A percentile compares a stretch with the other conserved stretches of the same genome.
Conservation (phyloP, 2,797 vertebrate species). For the Chelon auratus region DNA sequence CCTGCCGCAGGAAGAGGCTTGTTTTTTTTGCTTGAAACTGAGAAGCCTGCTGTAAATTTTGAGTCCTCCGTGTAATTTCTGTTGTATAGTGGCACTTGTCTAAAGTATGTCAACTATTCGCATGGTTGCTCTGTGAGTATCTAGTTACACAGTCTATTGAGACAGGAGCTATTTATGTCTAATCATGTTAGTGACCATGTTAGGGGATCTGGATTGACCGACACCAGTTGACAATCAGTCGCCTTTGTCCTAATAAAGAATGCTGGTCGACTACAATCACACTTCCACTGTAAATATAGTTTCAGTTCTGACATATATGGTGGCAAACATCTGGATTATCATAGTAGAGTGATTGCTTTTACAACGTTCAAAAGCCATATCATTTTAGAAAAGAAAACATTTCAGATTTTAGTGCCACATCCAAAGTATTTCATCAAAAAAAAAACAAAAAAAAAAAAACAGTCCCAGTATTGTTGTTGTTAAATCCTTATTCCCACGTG, state of each 20-base stretch:
- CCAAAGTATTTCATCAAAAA: neutral
- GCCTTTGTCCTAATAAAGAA: slow-evolving; percentile 75
- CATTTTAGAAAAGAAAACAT: neutral
- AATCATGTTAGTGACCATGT: slow-evolving; percentile 83
- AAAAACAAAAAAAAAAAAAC: neutral
- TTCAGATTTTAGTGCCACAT: neutral
- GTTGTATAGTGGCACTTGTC: slow-evolving; percentile 39
- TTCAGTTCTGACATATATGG: slow-evolving; percentile 13
- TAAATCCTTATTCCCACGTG: neutral
- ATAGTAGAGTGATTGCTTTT: neutral
- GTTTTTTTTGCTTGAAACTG: neutral
- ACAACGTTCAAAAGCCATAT: neutral
- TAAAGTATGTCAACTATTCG: slow-evolving; percentile 63
- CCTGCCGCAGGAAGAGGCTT: slow-evolving; percentile 1
- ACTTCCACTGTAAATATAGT: slow-evolving; percentile 51
- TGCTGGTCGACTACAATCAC: slow-evolving; percentile 51
- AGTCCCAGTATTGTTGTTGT: neutral
- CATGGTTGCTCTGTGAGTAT: slow-evolving; percentile 63
- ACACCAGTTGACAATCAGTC: slow-evolving; percentile 79
- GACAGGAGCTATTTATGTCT: slow-evolving; percentile 81
- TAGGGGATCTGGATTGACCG: slow-evolving; percentile 78
- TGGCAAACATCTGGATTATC: neutral
- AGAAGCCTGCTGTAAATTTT: neutral
- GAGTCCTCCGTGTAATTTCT: slow-evolving; percentile 34
- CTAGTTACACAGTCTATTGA: slow-evolving; percentile 76